These are phyloP conservation scores for Charina bottae DNA, from an alignment of 2,113 vertebrate species.

Conservation along the genomic window DNA sequence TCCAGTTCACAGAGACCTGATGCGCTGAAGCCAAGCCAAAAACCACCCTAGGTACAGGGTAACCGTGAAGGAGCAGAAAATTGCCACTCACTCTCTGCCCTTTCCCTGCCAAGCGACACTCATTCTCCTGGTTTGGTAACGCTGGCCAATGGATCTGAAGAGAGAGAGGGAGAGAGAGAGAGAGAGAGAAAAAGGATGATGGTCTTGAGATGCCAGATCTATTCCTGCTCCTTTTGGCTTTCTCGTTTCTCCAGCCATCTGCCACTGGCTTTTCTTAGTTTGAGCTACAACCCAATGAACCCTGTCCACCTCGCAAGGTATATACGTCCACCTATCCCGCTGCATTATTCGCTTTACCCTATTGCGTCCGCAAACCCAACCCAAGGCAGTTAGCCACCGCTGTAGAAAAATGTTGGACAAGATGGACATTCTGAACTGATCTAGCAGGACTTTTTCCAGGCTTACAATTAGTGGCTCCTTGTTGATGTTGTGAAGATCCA, in stretches of 20 bases:
- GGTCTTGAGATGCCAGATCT: background rate
- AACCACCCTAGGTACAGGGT: background rate
- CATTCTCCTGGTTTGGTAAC: slow-evolving; percentile 78
- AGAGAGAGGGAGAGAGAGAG: background rate
- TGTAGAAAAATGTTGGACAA: background rate
- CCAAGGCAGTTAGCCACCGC: background rate
- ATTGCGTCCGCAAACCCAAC: too few species aligned
- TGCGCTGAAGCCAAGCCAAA: background rate
- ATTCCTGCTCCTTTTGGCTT: background rate
- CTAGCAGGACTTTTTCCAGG: background rate
- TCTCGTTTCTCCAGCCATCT: background rate
- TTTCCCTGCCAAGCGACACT: slow-evolving; percentile 85
- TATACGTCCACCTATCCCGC: background rate
- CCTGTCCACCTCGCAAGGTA: background rate
- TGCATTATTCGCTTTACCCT: background rate
- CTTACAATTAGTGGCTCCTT: slow-evolving; percentile 85
- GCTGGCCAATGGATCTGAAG: slow-evolving; percentile 85
- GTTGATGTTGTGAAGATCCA: slow-evolving; percentile 87
- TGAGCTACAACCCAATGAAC: background rate
- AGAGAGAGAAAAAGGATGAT: background rate
- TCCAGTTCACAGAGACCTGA: background rate
- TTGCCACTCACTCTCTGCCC: slow-evolving; percentile 75
- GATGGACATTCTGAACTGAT: background rate
- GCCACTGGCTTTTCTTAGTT: background rate
- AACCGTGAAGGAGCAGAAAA: background rate